Conservation (phyloP, 1,140 invertebrate genomes). For the Bombus superbus region DNA sequence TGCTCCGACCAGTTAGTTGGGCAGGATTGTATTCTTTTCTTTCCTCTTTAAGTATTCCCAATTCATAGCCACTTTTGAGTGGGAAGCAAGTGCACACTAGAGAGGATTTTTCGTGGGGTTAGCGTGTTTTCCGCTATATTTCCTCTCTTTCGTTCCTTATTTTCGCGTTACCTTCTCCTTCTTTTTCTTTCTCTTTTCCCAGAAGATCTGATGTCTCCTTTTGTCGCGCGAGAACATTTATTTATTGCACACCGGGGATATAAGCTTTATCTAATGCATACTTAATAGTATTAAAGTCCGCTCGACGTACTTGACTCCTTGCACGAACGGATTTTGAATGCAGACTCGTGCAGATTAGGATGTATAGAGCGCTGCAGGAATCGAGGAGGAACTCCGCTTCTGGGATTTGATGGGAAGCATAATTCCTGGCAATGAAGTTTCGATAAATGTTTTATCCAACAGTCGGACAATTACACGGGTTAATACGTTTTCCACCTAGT, state of each 20-base stretch:
- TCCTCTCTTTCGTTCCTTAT: background rate
- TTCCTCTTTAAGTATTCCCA: slow-evolving; percentile 52
- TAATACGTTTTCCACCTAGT: background rate
- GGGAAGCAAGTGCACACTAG: slow-evolving; percentile 42
- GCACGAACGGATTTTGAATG: background rate
- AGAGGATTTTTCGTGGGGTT: slow-evolving; percentile 49
- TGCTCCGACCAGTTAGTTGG: slow-evolving; percentile 63
- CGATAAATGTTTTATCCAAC: slow-evolving; percentile 20
- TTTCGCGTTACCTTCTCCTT: no score
- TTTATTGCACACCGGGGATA: slow-evolving; percentile 9
- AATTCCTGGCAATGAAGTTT: background rate
- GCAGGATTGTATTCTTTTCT: slow-evolving; percentile 55
- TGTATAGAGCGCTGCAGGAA: background rate
- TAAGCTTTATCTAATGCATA: slow-evolving; percentile 25
- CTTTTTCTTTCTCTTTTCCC: no score
- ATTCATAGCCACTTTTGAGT: slow-evolving; percentile 55
- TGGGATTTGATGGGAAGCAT: background rate
- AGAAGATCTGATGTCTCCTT: background rate
- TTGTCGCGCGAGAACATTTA: background rate
- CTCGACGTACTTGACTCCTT: background rate
- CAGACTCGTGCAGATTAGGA: background rate
- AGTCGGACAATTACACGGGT: background rate
- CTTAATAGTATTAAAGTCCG: background rate
- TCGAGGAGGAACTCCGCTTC: background rate
- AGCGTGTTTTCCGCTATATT: background rate